Evolutionary conservation across 2,113 vertebrate genomes (phyloP), one percentile per base, ranked within the genome.

Genomic region (Antigone vipio): DNA sequence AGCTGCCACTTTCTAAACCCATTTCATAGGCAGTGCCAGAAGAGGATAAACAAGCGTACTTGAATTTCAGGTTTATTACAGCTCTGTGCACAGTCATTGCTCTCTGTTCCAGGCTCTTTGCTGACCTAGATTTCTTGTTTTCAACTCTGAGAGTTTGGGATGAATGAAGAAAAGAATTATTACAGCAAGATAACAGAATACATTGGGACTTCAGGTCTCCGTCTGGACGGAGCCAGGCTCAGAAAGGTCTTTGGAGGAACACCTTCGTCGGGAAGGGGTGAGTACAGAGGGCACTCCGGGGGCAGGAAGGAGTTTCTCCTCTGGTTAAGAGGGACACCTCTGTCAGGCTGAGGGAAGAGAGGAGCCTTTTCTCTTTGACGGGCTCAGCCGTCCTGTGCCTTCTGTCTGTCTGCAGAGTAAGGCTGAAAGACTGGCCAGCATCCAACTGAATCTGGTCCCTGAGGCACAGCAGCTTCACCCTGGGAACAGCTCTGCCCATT

Each of bases 171-270:
- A 45, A 23, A 60, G 40, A 50, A 78, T 50, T 50, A 42, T 64
- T 12, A 71, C 7, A 63, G 58, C 22, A 58, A 77, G 30, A 17
- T 49, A 77, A 15, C 3, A 13, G 18, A 56, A 50, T 58, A 27
- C 9, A 13, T 22, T 0, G 0, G 72, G 49, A 52, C 30, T 44
- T 42, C 38, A 17, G 45, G 32, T 40, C n/a, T 42, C 3, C 0
- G 20, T 15, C 47, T 20, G 15, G 53, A 59, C 1, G 1, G 47
- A 40, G 71, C 53, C 0, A 1, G 34, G 42, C 15, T 56, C 35
- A 44, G 72, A 32, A 42, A 18, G 17, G 21, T 42, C 56, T 50
- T 12, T 47, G 44, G 22, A 72, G 35, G 56, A 64, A 44, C 21
- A 16, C 22, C 22, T 68, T 50, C 2, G 1, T 9, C 17, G 9